These are phyloP conservation scores for Caenorhabditis sp. DNA, from an alignment of 2,888 invertebrate genomes.

Conservation along the genomic window DNA sequence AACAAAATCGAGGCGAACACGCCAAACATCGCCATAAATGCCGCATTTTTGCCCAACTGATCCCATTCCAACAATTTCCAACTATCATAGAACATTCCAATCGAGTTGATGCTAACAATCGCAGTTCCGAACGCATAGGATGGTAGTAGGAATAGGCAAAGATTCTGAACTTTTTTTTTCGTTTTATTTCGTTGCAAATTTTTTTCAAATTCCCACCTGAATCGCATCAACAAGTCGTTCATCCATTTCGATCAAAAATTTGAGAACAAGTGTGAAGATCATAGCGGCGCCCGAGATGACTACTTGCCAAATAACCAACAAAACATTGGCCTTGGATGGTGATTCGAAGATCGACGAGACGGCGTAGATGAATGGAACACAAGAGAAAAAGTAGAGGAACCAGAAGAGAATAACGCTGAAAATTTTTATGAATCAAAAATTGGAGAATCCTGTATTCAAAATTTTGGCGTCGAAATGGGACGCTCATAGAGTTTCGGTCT, in stretches of 20 bases:
- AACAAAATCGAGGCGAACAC: constrained; percentile 47
- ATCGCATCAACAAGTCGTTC: background rate
- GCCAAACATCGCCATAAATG: constrained; percentile 54
- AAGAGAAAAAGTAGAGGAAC: constrained; percentile 61
- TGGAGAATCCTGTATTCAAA: no score
- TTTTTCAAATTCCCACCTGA: no score
- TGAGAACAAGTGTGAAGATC: constrained; percentile 19
- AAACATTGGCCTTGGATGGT: constrained; percentile 52
- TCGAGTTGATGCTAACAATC: constrained; percentile 31
- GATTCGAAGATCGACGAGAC: constrained; percentile 63
- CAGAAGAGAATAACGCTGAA: constrained; percentile 60
- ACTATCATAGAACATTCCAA: constrained; percentile 4
- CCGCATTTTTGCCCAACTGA: constrained; percentile 40
- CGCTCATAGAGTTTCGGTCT: no score
- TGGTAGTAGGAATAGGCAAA: constrained; percentile 41
- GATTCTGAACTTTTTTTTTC: no score
- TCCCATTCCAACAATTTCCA: constrained; percentile 37
- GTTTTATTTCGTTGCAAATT: no score
- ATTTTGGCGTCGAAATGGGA: no score
- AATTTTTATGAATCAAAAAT: background rate
- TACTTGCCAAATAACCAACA: constrained; percentile 56
- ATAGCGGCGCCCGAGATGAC: constrained; percentile 46
- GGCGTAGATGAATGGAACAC: constrained; percentile 62
- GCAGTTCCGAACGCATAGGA: constrained; percentile 49
- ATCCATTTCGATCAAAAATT: constrained; percentile 17